These are phyloP conservation scores for Agonopterix heracliana DNA, from an alignment of 2,888 invertebrate species.

Conservation along the genomic window DNA sequence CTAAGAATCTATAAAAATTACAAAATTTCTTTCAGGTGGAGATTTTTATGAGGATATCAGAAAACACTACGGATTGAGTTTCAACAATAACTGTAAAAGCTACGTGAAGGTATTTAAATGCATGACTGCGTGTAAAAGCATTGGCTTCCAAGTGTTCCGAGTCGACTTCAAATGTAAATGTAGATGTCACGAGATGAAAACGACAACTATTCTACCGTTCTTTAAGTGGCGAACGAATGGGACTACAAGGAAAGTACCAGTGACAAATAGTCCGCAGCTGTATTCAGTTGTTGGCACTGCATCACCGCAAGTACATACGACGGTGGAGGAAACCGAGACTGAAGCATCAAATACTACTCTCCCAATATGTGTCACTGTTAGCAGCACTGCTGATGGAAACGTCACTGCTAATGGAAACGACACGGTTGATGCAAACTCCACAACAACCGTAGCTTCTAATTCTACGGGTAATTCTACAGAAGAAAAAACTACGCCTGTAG, in stretches of 20 bases:
- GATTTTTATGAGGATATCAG: constrained; percentile 16
- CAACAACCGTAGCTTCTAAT: too few species aligned
- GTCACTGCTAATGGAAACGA: not conserved
- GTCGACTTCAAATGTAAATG: constrained; percentile 44
- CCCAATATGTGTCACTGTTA: too few species aligned
- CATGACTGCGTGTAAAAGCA: constrained; percentile 51
- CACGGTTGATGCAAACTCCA: not conserved
- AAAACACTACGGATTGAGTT: constrained; percentile 53
- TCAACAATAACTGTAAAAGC: constrained; percentile 32
- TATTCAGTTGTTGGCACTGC: constrained; percentile 47
- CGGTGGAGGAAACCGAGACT: not conserved
- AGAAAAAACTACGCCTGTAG: not conserved
- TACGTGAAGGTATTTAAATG: constrained; percentile 50
- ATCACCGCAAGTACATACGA: constrained; percentile 24
- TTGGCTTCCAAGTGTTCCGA: constrained; percentile 46
- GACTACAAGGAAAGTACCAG: constrained; percentile 33
- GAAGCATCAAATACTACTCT: too few species aligned
- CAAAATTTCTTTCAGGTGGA: not conserved
- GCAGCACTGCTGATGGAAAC: not conserved
- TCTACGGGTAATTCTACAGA: not conserved
- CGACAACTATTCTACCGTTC: constrained; percentile 41
- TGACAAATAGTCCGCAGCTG: constrained; percentile 38
- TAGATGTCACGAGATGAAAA: constrained; percentile 48
- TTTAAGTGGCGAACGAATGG: constrained; percentile 54
- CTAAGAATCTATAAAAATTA: too few species aligned